phyloP scores from a whole-genome alignment of 1,140 invertebrate species.

The Bombus confusus region DNA sequence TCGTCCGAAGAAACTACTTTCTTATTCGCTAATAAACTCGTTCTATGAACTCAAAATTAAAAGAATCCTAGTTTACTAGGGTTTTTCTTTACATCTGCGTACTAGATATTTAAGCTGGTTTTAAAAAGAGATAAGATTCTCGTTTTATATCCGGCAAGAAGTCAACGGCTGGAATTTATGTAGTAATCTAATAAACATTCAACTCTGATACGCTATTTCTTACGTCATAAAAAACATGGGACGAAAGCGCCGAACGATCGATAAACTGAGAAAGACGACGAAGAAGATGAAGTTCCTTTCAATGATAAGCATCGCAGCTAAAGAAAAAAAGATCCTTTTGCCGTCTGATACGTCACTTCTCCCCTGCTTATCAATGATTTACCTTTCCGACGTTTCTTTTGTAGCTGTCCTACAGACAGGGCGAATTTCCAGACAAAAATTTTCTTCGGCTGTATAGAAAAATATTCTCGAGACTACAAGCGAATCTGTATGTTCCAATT shows the following conservation, averaged over 20 bases:
- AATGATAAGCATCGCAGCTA: not conserved
- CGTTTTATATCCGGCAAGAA: not conserved
- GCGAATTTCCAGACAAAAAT: not conserved
- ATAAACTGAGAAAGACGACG: conserved; percentile 1
- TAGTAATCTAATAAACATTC: conserved; percentile 18
- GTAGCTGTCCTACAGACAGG: too few relatives aligned
- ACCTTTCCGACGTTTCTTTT: not conserved
- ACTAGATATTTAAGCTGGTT: not conserved
- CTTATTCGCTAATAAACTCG: not conserved
- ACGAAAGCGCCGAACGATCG: conserved; percentile 18
- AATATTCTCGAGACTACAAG: too few relatives aligned
- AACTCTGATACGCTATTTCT: conserved; percentile 14
- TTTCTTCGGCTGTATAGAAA: too few relatives aligned
- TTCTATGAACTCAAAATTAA: not conserved
- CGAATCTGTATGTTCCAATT: not conserved
- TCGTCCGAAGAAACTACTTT: not conserved
- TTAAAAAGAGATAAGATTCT: not conserved
- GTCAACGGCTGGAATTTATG: conserved; percentile 23
- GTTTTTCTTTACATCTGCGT: not conserved
- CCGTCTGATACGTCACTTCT: not conserved
- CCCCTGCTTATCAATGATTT: not conserved
- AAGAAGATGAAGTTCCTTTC: conserved; percentile 1
- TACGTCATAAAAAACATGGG: not conserved
- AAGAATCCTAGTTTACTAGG: not conserved
- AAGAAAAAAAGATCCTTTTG: not conserved